phyloP scores from a whole-genome alignment of 2,797 vertebrate species.

The Sebastes cheni region DNA sequence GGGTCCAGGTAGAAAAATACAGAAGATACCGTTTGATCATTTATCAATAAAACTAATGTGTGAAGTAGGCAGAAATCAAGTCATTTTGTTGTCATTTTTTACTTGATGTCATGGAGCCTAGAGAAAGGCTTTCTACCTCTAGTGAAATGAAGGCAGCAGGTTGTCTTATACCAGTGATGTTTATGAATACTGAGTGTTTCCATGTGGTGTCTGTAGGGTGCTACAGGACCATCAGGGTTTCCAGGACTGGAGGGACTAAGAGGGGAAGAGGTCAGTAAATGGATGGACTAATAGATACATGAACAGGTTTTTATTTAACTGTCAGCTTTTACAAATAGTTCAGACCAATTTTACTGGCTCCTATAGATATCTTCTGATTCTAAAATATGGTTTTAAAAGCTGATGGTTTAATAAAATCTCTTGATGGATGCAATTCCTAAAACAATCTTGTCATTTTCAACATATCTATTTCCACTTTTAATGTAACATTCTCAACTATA shows the following conservation, averaged over 20 bases:
- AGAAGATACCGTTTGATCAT: not conserved
- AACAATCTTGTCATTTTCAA: not conserved
- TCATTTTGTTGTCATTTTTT: not conserved
- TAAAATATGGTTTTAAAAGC: not conserved
- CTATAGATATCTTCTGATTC: not conserved
- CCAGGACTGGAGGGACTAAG: constrained; percentile 78
- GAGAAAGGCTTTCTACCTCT: not conserved
- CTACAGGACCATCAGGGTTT: constrained; percentile 77
- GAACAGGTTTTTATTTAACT: not conserved
- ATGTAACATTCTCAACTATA: not conserved
- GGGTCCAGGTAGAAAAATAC: too few species aligned
- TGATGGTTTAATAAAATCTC: not conserved
- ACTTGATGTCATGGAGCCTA: too few species aligned
- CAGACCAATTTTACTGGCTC: not conserved
- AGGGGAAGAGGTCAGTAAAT: constrained; percentile 78
- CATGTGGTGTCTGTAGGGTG: constrained; percentile 75
- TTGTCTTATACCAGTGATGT: not conserved
- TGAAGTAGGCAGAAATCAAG: not conserved
- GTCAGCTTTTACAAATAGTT: not conserved
- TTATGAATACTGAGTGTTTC: not conserved
- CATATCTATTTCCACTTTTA: not conserved
- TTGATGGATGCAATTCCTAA: not conserved
- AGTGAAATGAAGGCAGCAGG: not conserved
- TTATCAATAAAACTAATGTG: not conserved
- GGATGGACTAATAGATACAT: not conserved